Base-by-base conservation (phyloP, 2,113 vertebrate species). In the Melanocharis versteri region DNA sequence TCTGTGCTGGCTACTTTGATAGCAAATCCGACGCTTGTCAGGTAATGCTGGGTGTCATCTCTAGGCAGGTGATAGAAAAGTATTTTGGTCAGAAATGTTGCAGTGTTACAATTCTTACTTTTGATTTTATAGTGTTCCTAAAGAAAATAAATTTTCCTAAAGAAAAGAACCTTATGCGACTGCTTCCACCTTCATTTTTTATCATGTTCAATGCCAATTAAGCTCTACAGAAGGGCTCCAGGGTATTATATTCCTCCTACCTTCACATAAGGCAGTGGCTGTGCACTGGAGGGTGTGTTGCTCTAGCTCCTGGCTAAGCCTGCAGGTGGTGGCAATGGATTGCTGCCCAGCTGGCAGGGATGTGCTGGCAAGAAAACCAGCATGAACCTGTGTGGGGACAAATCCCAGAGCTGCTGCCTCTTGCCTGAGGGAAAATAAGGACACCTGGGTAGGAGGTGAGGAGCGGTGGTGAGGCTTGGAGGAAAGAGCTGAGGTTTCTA, bases 21-120 rank as follows among this genome's bases (percentile, higher is more conserved):
- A 97, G 97, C 93, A 98, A 97, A 70, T 96, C 96, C 1, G 99
- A 99, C 6, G 99, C 99, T 44, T 99, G 99, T 90, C 99, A 99
- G 99, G 99, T 99, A 96, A 96, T 20, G 24, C 40, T 87, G 56
- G 62, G 60, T 88, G 28, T 90, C 56, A 66, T 62, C 21, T 83
- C 64, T 35, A 81, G 69, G 50, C n/a, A 73, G 22, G 56, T 42
- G 72, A 61, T 37, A 71, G 27, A 68, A 95, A 89, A 56, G 24
- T 53, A 20, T 56, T 77, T 39, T 81, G 83, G 30, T 33, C 70
- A 92, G 39, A 79, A 90, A 76, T 18, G 2, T 12, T 83, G 44
- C 66, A 53, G 65, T 58, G 8, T 50, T 80, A 40, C 22, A 69
- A 45, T 51, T 50, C 33, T 79, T 75, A 44, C 37, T 86, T 92